Evolutionary conservation across 2,113 vertebrate genomes (phyloP).

Genomic region (Gila orcuttii): DNA sequence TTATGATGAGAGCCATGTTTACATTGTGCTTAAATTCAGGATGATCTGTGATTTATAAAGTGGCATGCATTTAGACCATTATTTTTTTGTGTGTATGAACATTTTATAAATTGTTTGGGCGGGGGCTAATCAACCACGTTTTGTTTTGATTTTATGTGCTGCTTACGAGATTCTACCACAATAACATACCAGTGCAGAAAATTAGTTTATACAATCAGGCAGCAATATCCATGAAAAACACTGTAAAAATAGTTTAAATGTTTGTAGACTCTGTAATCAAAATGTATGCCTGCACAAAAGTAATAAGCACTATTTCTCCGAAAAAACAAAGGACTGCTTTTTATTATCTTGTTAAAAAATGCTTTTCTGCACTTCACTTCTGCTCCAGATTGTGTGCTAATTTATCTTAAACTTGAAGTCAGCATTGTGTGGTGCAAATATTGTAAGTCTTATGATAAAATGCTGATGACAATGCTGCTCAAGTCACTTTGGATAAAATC

Average conservation of each 20-base stretch:
- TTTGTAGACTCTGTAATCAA: not conserved
- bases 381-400: not conserved
- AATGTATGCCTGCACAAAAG: not conserved
- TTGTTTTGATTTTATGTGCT: too few relatives aligned
- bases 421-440: not conserved
- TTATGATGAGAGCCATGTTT: too few relatives aligned
- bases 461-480: not conserved
- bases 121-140: too few relatives aligned
- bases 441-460: not conserved
- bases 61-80: too few relatives aligned
- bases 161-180: too few relatives aligned
- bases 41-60: too few relatives aligned
- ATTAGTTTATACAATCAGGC: not conserved
- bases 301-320: not conserved
- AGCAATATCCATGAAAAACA: not conserved
- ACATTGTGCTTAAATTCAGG: too few relatives aligned
- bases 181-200: too few relatives aligned
- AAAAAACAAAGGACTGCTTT: not conserved
- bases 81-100: too few relatives aligned
- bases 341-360: not conserved
- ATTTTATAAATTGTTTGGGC: too few relatives aligned
- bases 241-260: not conserved
- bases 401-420: not conserved
- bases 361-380: not conserved
- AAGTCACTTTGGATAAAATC: slow-evolving; percentile 7